These are phyloP conservation scores for Schizotus pectinicornis DNA, from an alignment of 2,888 invertebrate genomes.

Conservation along the genomic window DNA sequence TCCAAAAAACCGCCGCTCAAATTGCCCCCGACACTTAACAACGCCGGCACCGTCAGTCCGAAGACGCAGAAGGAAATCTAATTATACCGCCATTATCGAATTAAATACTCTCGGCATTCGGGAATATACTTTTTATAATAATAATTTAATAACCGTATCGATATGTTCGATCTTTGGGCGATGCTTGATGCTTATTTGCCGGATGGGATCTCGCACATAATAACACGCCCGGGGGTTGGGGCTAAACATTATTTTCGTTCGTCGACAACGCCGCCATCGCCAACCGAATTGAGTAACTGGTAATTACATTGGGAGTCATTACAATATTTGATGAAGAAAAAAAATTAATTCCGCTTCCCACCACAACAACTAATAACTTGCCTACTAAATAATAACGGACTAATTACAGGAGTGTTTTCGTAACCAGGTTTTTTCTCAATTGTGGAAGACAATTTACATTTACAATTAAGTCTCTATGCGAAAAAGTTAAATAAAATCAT, in stretches of 20 bases:
- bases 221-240: not conserved
- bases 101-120: conserved; percentile 33
- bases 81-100: conserved; percentile 36
- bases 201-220: not conserved
- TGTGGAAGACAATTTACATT: no score
- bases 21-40: conserved; percentile 21
- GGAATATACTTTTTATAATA: conserved; percentile 14
- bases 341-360: no score
- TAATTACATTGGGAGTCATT: not conserved
- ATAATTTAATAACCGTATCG: conserved; percentile 39
- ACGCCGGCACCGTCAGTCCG: conserved; percentile 4
- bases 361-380: no score
- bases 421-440: no score
- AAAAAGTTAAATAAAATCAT: no score
- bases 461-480: no score
- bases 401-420: no score
- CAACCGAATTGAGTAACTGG: no score
- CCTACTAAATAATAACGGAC: no score
- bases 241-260: not conserved
- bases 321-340: no score
- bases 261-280: not conserved
- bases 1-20: conserved; percentile 35
- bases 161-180: conserved; percentile 16
- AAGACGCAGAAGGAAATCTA: conserved; percentile 15
- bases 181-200: no score